Evolutionary conservation across 2,113 vertebrate genomes (phyloP).

Genomic region (Microcebus lehilahytsara): DNA sequence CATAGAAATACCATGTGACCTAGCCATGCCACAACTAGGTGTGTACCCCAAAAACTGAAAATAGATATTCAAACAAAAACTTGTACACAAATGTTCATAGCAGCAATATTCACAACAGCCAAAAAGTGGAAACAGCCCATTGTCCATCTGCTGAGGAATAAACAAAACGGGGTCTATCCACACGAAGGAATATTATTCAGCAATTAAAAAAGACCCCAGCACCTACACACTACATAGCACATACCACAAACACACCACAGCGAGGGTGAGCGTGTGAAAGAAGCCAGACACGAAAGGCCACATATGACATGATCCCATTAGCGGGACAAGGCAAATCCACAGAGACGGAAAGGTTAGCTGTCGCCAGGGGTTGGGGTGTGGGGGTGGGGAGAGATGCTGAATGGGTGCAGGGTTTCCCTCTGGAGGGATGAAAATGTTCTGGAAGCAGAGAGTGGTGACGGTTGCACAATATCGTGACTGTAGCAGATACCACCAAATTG

Average conservation of each 20-base stretch:
- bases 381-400: neutral
- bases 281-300: neutral
- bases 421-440: neutral
- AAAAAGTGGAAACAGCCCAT: neutral
- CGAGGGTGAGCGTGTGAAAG: neutral
- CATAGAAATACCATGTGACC: neutral
- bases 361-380: neutral
- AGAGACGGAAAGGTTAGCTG: neutral
- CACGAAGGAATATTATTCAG: neutral
- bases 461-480: neutral
- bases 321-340: neutral
- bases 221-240: neutral
- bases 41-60: neutral
- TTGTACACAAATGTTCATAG: neutral
- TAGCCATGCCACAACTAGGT: neutral
- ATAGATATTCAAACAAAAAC: neutral
- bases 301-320: neutral
- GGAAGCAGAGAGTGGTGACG: neutral
- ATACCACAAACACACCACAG: accelerated
- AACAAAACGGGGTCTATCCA: neutral
- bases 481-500: neutral
- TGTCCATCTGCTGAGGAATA: neutral
- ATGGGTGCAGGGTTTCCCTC: neutral
- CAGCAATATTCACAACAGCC: neutral
- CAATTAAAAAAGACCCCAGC: neutral